Evolutionary conservation across 2,113 vertebrate genomes (phyloP), one percentile per base, ranked within the genome.

Genomic region (Chascanopsetta lugubris): DNA sequence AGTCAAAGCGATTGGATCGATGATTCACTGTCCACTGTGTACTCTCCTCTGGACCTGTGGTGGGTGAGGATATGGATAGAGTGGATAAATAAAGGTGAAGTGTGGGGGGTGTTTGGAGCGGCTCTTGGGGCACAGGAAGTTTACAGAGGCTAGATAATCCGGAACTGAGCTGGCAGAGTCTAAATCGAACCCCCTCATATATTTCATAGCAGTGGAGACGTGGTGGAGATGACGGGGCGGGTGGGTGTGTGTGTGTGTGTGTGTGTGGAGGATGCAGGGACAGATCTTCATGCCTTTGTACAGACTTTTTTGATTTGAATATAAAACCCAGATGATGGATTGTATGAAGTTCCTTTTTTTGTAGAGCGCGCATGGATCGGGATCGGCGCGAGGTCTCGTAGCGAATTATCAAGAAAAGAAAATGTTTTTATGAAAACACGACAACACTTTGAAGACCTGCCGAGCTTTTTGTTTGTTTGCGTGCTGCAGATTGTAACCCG

Each of bases 221-320:
- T 10, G 21, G 34, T 10, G 21, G 38, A 69, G 21, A 29, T 32
- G 43, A 49, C 26, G 51, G 24, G n/a, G 50, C n/a, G n/a, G n/a
- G n/a, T n/a, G n/a, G n/a, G n/a, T n/a, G n/a, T n/a, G n/a, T n/a
- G n/a, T n/a, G n/a, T n/a, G n/a, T n/a, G 18, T 6, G 25, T 18
- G 46, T 24, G 30, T 34, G 53, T 58, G 48, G 45, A 58, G 24
- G 40, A 9, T 24, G 46, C 61, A 59, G 43, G 69, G 29, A 75
- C 63, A 57, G 71, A 61, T 43, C 54, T 79, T 71, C 49, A 80
- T 87, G 85, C 81, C 86, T 86, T 87, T 89, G 81, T 88, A 87
- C 81, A 88, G 77, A 85, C 29, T 86, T 77, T 79, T 85, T 56
- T 62, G 80, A 72, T 79, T 36, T 57, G 56, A 75, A 21, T 61